Conservation (phyloP, 2,797 vertebrate genomes). For the Dryobates pubescens region DNA sequence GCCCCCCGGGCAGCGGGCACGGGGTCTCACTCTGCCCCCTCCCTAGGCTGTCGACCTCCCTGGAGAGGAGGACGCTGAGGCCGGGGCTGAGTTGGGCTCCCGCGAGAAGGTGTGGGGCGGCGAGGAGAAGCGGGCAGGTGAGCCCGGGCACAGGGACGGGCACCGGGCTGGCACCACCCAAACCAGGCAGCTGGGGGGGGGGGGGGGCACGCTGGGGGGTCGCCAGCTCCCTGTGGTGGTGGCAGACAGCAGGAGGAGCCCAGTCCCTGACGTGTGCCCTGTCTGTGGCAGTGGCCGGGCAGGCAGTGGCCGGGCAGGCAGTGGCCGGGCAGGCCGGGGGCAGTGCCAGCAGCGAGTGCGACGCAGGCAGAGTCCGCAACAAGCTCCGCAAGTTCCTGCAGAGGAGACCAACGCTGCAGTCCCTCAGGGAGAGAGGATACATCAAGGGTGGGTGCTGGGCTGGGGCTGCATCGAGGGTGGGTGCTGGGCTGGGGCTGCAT, state of each 20-base stretch:
- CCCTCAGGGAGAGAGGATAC: slow-evolving; percentile 93
- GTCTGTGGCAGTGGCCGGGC: not conserved
- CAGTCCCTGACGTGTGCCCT: rapidly evolving
- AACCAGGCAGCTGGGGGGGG: too few species aligned
- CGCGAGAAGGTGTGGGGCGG: slow-evolving; percentile 79
- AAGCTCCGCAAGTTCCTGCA: slow-evolving; percentile 93
- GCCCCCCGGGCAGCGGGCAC: rapidly evolving
- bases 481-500: too few species aligned
- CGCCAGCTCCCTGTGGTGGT: rapidly evolving
- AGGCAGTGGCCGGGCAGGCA: not conserved
- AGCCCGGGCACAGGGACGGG: not conserved
- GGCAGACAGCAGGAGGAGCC: rapidly evolving
- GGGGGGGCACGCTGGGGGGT: rapidly evolving
- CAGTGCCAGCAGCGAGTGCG: slow-evolving; percentile 59
- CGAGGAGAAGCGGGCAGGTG: slow-evolving; percentile 78
- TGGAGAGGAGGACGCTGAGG: slow-evolving; percentile 76
- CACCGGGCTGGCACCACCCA: rapidly evolving
- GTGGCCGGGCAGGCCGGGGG: not conserved
- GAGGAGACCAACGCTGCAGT: slow-evolving; percentile 90
- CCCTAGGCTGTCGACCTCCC: not conserved
- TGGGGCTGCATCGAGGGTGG: too few species aligned
- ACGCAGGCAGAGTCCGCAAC: slow-evolving; percentile 86
- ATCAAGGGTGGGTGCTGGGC: slow-evolving; percentile 69
- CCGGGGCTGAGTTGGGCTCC: slow-evolving; percentile 64
- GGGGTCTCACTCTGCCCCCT: not conserved